Evolutionary conservation across 92 coral and sea anemone species (phyloP).

Genomic region (Zoanthus sansibaricus): DNA sequence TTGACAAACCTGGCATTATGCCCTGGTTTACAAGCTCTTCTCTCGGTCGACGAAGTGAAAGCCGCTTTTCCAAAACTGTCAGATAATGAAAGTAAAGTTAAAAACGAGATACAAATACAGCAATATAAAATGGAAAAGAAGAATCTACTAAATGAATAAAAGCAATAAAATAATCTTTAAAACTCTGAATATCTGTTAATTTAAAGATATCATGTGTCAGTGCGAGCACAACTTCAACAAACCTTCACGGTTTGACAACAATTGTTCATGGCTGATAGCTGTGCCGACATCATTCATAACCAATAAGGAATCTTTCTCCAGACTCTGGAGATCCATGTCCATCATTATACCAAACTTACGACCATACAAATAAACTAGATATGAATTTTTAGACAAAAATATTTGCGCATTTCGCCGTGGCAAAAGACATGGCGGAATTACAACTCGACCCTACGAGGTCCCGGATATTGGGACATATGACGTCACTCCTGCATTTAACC

Average conservation of each 20-base stretch:
- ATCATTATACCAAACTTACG: conserved; percentile 17
- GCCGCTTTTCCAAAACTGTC: conserved; percentile 91
- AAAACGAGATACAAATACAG: neutral
- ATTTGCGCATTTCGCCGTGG: conserved; percentile 30
- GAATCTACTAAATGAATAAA: conserved; percentile 3
- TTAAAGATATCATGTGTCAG: conserved; percentile 43
- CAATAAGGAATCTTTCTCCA: conserved; percentile 16
- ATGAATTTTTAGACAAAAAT: conserved; percentile 33
- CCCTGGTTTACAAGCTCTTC: conserved; percentile 95
- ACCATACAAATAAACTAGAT: neutral
- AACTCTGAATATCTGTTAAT: neutral
- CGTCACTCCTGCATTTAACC: conserved; percentile 56
- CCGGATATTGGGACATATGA: conserved; percentile 65
- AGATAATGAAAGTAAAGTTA: conserved; percentile 44
- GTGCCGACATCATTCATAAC: conserved; percentile 34
- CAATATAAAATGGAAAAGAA: conserved; percentile 6
- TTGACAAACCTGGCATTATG: conserved; percentile 94
- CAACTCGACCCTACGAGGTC: conserved; percentile 32
- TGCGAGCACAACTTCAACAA: conserved; percentile 32
- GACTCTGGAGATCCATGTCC: conserved; percentile 40
- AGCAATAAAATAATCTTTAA: neutral
- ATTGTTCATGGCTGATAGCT: conserved; percentile 76
- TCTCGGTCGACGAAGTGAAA: conserved; percentile 89
- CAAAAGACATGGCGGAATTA: conserved; percentile 71
- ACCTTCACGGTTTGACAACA: conserved; percentile 91